Evolutionary conservation across 2,113 vertebrate genomes (phyloP).

Genomic region (Lepisosteus osseus): DNA sequence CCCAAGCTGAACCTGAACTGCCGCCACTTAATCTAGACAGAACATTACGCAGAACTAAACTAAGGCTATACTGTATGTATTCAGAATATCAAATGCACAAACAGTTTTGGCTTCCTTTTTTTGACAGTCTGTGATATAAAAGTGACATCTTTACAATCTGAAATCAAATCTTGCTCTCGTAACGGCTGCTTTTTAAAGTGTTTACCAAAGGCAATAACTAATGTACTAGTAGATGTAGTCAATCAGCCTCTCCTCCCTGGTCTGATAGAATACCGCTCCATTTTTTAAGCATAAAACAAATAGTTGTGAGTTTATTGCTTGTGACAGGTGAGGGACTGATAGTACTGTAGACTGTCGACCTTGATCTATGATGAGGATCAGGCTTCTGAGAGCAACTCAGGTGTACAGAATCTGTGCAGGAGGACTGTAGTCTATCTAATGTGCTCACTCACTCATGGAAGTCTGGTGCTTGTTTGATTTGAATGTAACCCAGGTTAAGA

Average conservation of each 20-base stretch:
- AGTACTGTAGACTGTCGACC: conserved; percentile 4
- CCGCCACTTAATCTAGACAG: not conserved
- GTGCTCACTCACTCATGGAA: not conserved
- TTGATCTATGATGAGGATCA: conserved; percentile 6
- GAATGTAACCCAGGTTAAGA: no score
- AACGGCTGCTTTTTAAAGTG: no score
- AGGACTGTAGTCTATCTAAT: not conserved
- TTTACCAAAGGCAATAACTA: no score
- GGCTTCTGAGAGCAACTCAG: not conserved
- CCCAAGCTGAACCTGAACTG: conserved; percentile 9
- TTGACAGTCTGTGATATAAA: not conserved
- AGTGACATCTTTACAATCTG: no score
- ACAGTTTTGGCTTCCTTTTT: not conserved
- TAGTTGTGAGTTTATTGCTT: conserved; percentile 9
- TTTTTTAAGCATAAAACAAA: not conserved
- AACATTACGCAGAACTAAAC: conserved; percentile 5
- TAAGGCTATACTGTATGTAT: not conserved
- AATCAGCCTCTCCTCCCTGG: not conserved
- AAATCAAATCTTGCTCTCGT: no score
- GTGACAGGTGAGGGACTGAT: conserved; percentile 1
- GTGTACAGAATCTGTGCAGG: not conserved
- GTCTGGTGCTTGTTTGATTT: not conserved
- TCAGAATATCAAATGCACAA: not conserved
- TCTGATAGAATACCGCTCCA: not conserved
- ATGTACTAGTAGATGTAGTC: not conserved